Conservation (phyloP, 1,140 invertebrate species). For the Calosoma granatense region DNA sequence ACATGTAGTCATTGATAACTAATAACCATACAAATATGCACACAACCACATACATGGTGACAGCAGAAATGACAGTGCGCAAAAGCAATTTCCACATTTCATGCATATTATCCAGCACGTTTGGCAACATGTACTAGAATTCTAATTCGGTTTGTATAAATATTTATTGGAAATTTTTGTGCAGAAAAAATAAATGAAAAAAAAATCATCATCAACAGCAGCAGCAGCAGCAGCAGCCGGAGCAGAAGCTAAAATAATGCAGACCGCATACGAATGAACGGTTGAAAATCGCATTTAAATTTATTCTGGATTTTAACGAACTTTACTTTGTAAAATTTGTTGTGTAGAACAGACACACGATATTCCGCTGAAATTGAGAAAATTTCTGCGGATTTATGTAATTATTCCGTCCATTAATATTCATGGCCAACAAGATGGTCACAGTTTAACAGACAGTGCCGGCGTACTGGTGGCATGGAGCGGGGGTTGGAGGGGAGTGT, state of each 20-base stretch:
- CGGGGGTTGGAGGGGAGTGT: no score
- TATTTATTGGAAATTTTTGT: neutral
- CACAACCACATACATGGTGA: no score
- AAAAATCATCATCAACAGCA: no score
- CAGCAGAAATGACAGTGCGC: neutral
- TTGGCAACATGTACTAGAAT: neutral
- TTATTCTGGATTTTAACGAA: neutral
- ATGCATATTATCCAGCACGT: neutral
- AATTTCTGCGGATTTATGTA: no score
- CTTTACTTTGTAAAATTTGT: neutral
- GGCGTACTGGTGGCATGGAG: no score
- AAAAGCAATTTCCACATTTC: neutral
- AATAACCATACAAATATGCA: neutral
- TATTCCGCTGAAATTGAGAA: neutral
- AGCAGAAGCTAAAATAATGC: neutral
- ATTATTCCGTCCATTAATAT: neutral
- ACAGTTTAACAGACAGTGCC: no score
- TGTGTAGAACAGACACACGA: no score
- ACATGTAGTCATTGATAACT: no score
- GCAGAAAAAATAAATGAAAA: neutral
- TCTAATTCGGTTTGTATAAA: neutral
- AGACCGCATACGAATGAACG: neutral
- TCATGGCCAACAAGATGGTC: neutral
- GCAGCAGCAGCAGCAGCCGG: no score
- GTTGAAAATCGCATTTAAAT: neutral